phyloP scores from a whole-genome alignment of 2,888 invertebrate genomes.

The Temnothorax rugatulus region DNA sequence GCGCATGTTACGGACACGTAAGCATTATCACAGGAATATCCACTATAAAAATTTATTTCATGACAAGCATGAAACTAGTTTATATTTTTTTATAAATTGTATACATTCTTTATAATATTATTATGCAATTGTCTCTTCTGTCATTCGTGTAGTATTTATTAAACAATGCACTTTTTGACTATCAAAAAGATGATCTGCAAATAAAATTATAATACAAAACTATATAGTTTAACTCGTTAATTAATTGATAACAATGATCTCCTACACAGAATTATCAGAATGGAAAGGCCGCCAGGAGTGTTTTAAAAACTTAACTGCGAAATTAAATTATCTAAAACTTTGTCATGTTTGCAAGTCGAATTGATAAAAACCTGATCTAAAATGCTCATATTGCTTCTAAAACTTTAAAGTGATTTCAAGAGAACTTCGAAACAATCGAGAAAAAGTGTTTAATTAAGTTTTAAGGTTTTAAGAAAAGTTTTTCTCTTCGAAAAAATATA shows the following conservation, averaged over 20 bases:
- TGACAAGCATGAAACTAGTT: conserved; percentile 4
- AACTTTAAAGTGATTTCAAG: neutral
- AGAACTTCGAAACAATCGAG: neutral
- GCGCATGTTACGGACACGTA: neutral
- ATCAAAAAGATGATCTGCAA: neutral
- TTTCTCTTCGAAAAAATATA: neutral
- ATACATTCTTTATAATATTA: neutral
- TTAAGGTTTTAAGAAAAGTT: neutral
- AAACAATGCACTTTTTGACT: neutral
- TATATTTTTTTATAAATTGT: neutral
- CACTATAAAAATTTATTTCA: neutral
- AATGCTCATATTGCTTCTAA: neutral
- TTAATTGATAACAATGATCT: neutral
- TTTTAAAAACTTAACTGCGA: neutral
- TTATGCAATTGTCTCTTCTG: neutral
- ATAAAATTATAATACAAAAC: neutral
- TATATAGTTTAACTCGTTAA: neutral
- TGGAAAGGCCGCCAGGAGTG: neutral
- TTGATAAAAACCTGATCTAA: neutral
- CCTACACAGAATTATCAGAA: neutral
- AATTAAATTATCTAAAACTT: conserved; percentile 19
- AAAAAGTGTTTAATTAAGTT: neutral
- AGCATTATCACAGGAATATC: neutral
- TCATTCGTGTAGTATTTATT: neutral
- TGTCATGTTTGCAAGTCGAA: neutral